These are phyloP conservation scores for Polypedilum pembai DNA, from an alignment of 1,140 invertebrate species.

Conservation along the genomic window DNA sequence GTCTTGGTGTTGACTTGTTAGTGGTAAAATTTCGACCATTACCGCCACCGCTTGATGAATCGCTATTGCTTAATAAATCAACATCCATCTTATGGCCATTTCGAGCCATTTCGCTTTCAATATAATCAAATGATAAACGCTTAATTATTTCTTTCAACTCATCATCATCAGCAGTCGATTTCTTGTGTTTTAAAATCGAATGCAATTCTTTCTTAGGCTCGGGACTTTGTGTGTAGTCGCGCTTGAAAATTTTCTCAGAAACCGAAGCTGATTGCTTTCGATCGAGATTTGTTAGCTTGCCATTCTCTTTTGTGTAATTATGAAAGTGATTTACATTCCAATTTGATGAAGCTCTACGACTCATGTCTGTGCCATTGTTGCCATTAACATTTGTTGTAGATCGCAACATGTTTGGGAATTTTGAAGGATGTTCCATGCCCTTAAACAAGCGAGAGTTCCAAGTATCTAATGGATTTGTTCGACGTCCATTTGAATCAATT, in stretches of 20 bases:
- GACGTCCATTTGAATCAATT: neutral
- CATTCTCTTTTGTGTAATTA: neutral
- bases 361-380: neutral
- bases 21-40: neutral
- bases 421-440: constrained; percentile 23
- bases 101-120: constrained; percentile 10
- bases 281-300: neutral
- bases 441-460: constrained; percentile 3
- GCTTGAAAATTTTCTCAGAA: constrained; percentile 8
- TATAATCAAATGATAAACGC: constrained; percentile 25
- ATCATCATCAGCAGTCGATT: neutral
- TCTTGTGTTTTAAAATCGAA: constrained; percentile 22
- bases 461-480: neutral
- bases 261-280: neutral
- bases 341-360: constrained; percentile 10
- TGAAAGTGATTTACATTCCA: constrained; percentile 26
- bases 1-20: neutral
- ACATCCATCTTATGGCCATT: constrained; percentile 8
- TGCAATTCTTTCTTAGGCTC: constrained; percentile 16
- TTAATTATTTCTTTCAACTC: constrained; percentile 20
- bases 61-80: constrained; percentile 21
- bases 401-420: neutral
- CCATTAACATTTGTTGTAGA: neutral
- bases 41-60: constrained; percentile 21
- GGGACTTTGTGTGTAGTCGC: neutral